Evolutionary conservation across 2,888 invertebrate species (phyloP).

Genomic region (Arctia plantaginis): DNA sequence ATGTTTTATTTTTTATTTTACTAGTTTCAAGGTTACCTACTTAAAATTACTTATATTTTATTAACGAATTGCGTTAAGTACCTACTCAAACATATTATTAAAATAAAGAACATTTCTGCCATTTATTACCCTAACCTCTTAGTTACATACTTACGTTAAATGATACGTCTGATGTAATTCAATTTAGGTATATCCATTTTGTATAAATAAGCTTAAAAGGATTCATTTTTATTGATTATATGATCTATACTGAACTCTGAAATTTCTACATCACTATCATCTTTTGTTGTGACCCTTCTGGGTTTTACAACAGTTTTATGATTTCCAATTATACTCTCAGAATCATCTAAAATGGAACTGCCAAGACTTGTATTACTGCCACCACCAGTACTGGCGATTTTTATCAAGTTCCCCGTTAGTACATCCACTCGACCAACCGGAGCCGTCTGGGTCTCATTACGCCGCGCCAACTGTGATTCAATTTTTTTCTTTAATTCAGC

Average conservation of each 20-base stretch:
- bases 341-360: constrained; percentile 81
- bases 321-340: constrained; percentile 63
- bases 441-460: constrained; percentile 70
- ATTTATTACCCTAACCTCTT: not conserved
- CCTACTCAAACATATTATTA: not conserved
- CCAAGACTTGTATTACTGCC: constrained; percentile 82
- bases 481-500: constrained; percentile 86
- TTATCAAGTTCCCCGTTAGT: constrained; percentile 61
- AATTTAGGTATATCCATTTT: not conserved
- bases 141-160: not conserved
- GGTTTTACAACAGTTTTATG: constrained; percentile 68
- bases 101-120: not conserved
- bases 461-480: constrained; percentile 81
- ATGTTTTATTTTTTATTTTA: not conserved
- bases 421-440: constrained; percentile 76
- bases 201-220: constrained; percentile 52
- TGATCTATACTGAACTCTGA: constrained; percentile 79
- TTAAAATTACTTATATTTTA: not conserved
- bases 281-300: constrained; percentile 65
- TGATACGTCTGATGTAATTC: too few relatives aligned
- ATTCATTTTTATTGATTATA: constrained; percentile 65
- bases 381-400: constrained; percentile 73
- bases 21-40: not conserved
- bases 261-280: constrained; percentile 80
- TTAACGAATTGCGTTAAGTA: not conserved